Evolutionary conservation across 53 echinoderm and acorn worm species (phyloP).

Genomic region (Arbacia lixula): DNA sequence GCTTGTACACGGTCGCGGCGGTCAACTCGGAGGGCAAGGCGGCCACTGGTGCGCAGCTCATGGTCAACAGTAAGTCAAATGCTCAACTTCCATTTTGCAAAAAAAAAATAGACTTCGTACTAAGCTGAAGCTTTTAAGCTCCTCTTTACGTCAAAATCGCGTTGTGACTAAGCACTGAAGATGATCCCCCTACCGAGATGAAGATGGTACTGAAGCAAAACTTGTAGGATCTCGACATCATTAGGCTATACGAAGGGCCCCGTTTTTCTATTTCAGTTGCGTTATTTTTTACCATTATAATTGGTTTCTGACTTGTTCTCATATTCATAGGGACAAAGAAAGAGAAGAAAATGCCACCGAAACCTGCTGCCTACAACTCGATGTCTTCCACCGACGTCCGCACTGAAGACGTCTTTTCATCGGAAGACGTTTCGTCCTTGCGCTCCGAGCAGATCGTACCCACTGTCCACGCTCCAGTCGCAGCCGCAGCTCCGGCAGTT

Average conservation of each 20-base stretch:
- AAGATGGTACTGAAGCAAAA: too few species aligned
- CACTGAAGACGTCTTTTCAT: slow-evolving; percentile 19
- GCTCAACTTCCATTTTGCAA: too few species aligned
- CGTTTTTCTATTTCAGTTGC: not conserved
- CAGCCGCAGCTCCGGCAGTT: not conserved
- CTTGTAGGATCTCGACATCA: too few species aligned
- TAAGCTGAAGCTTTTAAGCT: too few species aligned
- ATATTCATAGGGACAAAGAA: not conserved
- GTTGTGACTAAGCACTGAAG: too few species aligned
- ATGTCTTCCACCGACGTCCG: slow-evolving; percentile 15
- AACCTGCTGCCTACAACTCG: slow-evolving; percentile 11
- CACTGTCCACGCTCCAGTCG: not conserved
- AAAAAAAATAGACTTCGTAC: too few species aligned
- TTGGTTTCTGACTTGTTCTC: not conserved
- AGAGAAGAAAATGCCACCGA: slow-evolving; percentile 1
- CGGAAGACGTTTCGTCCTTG: slow-evolving; percentile 39
- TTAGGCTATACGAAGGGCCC: too few species aligned
- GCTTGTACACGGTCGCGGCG: slow-evolving; percentile 77
- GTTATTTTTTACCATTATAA: not conserved
- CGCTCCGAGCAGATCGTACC: slow-evolving; percentile 20
- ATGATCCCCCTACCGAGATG: too few species aligned
- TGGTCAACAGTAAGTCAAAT: slow-evolving; percentile 40
- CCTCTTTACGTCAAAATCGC: too few species aligned
- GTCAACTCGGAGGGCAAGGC: slow-evolving; percentile 72
- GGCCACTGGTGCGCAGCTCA: slow-evolving; percentile 49